Base-by-base conservation (phyloP, 2,797 vertebrate genomes). In the Xiphophorus birchmanni region DNA sequence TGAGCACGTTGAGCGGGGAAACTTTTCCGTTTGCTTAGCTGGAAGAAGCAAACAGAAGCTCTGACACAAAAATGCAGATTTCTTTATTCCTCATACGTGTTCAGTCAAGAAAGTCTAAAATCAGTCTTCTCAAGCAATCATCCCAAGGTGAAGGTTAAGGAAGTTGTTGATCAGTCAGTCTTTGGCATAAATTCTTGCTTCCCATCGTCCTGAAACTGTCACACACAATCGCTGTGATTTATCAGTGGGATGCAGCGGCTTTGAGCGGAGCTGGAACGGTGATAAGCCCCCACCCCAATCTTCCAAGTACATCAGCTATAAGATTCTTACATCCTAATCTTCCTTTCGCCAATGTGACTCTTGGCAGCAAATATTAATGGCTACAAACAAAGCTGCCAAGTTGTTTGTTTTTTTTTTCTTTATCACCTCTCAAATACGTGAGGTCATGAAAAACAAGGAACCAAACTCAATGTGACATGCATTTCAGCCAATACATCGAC, bases 261-360 rank as follows among this genome's bases (percentile, higher is more conserved):
- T 84, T 83, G 80, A 83, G 79, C 50, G 74, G 15, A 84, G 82
- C 90, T 74, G 81, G 78, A 82, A 75, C 82, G 89, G 75, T 84
- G 87, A 91, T 89, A 87, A 91, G 48, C 80, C 77, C 47, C 75
- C 85, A 73, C 79, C 80, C 54, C 75, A 84, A 88, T 86, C 89
- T 77, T 77, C 90, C 86, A 74, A 92, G 89, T 21, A 87, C 84
- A 89, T 85, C 88, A 86, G 91, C 86, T 90, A 85, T 90, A 87
- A 90, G 88, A 93, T 89, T 88, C 89, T 93, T 89, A 90, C 50
- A 65, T 82, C 86, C 73, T 93, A 92, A 93, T 94, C 92, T 90
- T 79, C 73, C 60, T 76, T 80, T 80, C 23, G 48, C 84, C 67
- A 29, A 80, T 74, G 58, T 47, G 78, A 85, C 84, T 78, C 79